Evolutionary conservation across 2,888 invertebrate species (phyloP), one percentile per base, ranked within the genome.

Genomic region (Mythimna lalbum): DNA sequence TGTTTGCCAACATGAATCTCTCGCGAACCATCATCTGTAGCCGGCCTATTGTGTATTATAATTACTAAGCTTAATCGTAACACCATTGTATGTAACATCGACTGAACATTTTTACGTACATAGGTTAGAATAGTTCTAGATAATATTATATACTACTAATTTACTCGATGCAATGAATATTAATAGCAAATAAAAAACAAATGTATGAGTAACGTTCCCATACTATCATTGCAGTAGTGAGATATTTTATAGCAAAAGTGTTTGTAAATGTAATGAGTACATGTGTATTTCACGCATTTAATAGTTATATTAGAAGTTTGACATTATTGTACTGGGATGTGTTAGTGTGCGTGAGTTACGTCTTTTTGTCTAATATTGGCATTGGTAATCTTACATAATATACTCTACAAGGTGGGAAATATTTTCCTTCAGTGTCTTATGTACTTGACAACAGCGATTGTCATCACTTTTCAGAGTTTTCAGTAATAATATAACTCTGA

Each of bases 21-120:
- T 60, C 73, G 68, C 75, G 78, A 76, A 64, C 63, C 63, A n/a
- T 69, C 68, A 62, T 33, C 23, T 78, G 74, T 59, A 62, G 80
- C 82, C 86, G 80, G 85, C 82, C 87, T 85, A 81, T 36, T 43
- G 43, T 71, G 63, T 67, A 89, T 82, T 88, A 90, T 86, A 83
- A 84, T 86, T 87, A 78, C 66, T 91, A 90, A 91, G 90, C 90
- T 91, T 92, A 92, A 85, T 89, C 90, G 90, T 93, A 91, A 95
- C 92, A 94, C 93, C 95, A 94, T 93, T 94, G 94, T 94, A 94
- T 94, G 93, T 95, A 95, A 95, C 94, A 95, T 95, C 90, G 95
- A 96, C 95, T 96, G 95, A 95, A 94, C 93, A 94, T 94, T 95
- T 95, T 93, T 94, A 95, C 90, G 91, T 96, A 95, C 92, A 74